phyloP scores from a whole-genome alignment of 2,797 vertebrate species.

The Hippocampus kuda region DNA sequence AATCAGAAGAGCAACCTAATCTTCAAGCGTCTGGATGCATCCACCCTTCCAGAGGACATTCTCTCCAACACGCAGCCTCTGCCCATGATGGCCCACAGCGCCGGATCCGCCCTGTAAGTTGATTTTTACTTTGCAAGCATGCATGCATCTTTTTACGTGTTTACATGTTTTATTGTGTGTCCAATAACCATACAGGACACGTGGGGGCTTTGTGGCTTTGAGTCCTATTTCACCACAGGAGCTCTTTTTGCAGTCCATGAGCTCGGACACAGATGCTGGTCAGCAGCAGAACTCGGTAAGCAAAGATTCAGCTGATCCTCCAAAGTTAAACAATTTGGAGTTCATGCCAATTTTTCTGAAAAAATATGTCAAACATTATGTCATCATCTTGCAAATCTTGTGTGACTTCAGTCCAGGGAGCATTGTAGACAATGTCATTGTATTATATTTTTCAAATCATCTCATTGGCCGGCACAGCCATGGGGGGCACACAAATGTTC shows the following conservation, averaged over 20 bases:
- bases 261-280: conserved; percentile 55
- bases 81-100: conserved; percentile 84
- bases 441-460: too few relatives aligned
- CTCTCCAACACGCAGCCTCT: conserved; percentile 80
- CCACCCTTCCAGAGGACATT: conserved; percentile 84
- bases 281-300: conserved; percentile 81
- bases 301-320: conserved; percentile 7
- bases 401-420: too few relatives aligned
- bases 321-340: background rate
- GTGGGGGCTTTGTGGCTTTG: conserved; percentile 81
- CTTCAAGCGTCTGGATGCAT: conserved; percentile 89
- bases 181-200: conserved; percentile 61
- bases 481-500: too few relatives aligned
- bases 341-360: too few relatives aligned
- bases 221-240: conserved; percentile 94
- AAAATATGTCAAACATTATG: too few relatives aligned
- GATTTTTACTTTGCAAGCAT: background rate
- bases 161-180: background rate
- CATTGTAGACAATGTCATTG: too few relatives aligned
- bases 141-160: conserved; percentile 3
- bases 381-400: too few relatives aligned
- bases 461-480: too few relatives aligned
- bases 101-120: conserved; percentile 87
- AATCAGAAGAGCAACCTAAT: conserved; percentile 83
- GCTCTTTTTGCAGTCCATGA: conserved; percentile 81